Conservation (phyloP, 2,888 invertebrate genomes). For the Acholoe squamosa region DNA sequence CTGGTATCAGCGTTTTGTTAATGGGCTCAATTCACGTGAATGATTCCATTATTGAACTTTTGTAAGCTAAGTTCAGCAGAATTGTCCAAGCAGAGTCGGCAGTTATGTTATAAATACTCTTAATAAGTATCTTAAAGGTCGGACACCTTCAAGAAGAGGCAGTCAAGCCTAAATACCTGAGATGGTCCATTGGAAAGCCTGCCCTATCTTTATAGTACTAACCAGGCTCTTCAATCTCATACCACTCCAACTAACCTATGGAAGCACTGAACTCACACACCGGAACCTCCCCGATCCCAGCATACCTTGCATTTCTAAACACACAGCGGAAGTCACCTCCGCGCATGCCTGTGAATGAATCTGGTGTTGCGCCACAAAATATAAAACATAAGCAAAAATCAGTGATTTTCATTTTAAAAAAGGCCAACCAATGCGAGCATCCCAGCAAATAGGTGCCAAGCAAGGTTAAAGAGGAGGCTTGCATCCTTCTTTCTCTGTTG, state of each 20-base stretch:
- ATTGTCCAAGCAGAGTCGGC: not conserved
- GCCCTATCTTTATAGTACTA: not conserved
- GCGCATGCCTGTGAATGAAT: slow-evolving; percentile 50
- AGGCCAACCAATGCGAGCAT: not conserved
- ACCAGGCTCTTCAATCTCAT: not conserved
- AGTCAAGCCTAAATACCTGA: not conserved
- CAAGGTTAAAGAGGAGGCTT: slow-evolving; percentile 22
- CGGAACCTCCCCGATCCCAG: not conserved
- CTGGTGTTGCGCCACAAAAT: not conserved
- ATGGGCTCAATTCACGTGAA: slow-evolving; percentile 1
- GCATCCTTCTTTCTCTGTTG: not conserved
- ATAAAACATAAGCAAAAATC: not conserved
- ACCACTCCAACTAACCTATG: not conserved
- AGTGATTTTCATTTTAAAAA: not conserved
- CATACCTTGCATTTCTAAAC: not conserved
- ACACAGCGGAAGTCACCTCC: not conserved
- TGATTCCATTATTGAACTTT: slow-evolving; percentile 35
- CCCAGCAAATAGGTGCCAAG: not conserved
- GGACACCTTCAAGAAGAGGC: not conserved
- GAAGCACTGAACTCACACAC: not conserved
- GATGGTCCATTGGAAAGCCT: not conserved
- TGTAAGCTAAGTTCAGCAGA: not conserved
- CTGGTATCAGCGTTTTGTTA: slow-evolving; percentile 36
- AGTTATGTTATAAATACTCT: slow-evolving; percentile 9
- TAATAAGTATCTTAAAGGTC: not conserved